These are phyloP conservation scores for Resseliella maxima DNA, from an alignment of 2,888 invertebrate species.

Conservation along the genomic window DNA sequence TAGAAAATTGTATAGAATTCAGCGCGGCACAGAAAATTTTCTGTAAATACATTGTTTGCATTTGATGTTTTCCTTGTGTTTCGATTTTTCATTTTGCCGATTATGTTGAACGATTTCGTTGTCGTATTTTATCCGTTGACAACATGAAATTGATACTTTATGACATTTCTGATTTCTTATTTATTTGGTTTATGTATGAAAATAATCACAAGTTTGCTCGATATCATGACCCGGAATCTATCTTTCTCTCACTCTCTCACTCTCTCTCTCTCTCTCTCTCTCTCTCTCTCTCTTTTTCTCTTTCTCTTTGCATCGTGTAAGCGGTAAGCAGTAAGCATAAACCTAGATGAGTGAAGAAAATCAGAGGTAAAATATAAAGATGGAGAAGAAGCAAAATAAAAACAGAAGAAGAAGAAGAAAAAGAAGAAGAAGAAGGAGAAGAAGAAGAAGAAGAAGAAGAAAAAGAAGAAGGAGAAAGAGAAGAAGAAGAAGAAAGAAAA, in stretches of 20 bases:
- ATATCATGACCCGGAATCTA: not conserved
- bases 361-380: not conserved
- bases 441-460: too few species aligned
- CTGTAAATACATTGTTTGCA: slow-evolving; percentile 24
- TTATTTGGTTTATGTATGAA: slow-evolving; percentile 13
- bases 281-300: too few species aligned
- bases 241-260: too few species aligned
- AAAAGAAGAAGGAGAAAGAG: too few species aligned
- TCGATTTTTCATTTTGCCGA: slow-evolving; percentile 21
- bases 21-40: not conserved
- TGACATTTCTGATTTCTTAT: slow-evolving; percentile 38
- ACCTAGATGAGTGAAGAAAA: not conserved
- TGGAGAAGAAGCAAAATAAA: too few species aligned
- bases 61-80: slow-evolving; percentile 20
- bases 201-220: not conserved
- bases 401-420: too few species aligned
- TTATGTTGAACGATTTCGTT: not conserved
- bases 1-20: not conserved
- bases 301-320: not conserved
- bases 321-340: not conserved
- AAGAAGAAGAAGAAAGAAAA: too few species aligned
- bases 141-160: slow-evolving; percentile 21
- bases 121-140: slow-evolving; percentile 6
- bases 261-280: too few species aligned
- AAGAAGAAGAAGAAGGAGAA: too few species aligned